phyloP scores from a whole-genome alignment of 2,888 invertebrate genomes.

The Priocnemis perturbator region DNA sequence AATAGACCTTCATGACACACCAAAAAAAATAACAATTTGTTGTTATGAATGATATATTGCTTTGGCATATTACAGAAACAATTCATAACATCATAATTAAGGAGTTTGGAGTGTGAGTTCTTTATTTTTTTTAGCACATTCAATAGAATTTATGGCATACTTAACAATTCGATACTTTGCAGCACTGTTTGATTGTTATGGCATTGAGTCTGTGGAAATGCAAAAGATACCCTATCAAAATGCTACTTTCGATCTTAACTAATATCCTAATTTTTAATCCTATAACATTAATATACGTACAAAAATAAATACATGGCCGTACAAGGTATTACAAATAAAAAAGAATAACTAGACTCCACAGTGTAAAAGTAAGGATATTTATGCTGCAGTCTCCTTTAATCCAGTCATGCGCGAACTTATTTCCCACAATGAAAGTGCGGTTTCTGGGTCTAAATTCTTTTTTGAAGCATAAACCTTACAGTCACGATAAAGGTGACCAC shows the following conservation, averaged over 20 bases:
- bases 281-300: conserved; percentile 33
- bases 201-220: conserved; percentile 22
- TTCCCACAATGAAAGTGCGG: conserved; percentile 83
- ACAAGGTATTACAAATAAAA: not conserved
- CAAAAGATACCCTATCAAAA: conserved; percentile 2
- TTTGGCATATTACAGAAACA: no score
- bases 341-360: no score
- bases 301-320: conserved; percentile 45
- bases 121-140: conserved; percentile 21
- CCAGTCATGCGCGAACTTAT: conserved; percentile 79
- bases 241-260: no score
- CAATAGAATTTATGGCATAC: conserved; percentile 26
- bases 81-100: no score
- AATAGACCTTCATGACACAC: no score
- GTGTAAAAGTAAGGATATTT: no score
- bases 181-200: conserved; percentile 21
- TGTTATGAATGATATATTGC: no score
- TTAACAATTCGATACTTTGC: conserved; percentile 22
- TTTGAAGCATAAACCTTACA: conserved; percentile 81
- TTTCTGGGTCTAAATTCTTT: conserved; percentile 79
- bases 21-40: no score
- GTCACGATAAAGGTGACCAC: conserved; percentile 86
- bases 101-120: not conserved
- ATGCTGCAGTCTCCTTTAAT: conserved; percentile 42
- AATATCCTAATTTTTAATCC: not conserved